Base-by-base conservation (phyloP, 1,140 invertebrate species). In the Macrobrachium nipponense region DNA sequence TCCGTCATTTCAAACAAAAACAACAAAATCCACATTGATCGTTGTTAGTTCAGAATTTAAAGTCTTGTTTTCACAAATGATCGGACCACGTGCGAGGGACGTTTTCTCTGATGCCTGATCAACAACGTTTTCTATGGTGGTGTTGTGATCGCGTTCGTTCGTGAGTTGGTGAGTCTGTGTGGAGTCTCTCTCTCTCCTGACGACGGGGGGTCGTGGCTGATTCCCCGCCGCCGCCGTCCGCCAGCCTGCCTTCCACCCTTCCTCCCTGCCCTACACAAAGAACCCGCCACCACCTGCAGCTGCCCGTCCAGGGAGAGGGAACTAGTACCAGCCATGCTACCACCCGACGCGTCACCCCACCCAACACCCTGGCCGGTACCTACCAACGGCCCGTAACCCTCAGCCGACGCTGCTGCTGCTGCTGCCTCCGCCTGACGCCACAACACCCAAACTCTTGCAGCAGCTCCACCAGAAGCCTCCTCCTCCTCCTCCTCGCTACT, bases 281-380 rank as follows among this genome's bases (percentile, higher is more conserved):
- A 86, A 86, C 81, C 73, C 77, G 78, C 84, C 84, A 86, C 84
- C 84, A 80, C 84, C 77, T 83, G 82, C 82, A 83, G 82, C 82
- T 76, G 82, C 73, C 73, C 51, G 73, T 70, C 23, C 15, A 23
- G 78, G 17, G 14, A 18, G 27, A 76, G 27, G 27, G 23, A 8
- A 15, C n/a, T 17, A 8, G 68, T 36, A 20, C 36, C 17, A 58
- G 70, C 20, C 81, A 36, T 17, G 36, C 72, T 14, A 10, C 51
- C 59, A 58, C n/a, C 70, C 59, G 51, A 14, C 18, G 27, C 27
- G 27, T 36, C 27, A 36, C 27, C 27, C 27, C 27, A 36, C 27
- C 27, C 27, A 36, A 36, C 27, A 36, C 27, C 27, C 27, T 36
- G 27, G 27, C 27, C 4, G 27, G 27, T 36, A 18, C 27, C 82